A percentile compares a stretch with the other conserved stretches of the same genome.
Evolutionary conservation across 2,888 invertebrate genomes (phyloP).

Genomic region (Ormyrus thymus): DNA sequence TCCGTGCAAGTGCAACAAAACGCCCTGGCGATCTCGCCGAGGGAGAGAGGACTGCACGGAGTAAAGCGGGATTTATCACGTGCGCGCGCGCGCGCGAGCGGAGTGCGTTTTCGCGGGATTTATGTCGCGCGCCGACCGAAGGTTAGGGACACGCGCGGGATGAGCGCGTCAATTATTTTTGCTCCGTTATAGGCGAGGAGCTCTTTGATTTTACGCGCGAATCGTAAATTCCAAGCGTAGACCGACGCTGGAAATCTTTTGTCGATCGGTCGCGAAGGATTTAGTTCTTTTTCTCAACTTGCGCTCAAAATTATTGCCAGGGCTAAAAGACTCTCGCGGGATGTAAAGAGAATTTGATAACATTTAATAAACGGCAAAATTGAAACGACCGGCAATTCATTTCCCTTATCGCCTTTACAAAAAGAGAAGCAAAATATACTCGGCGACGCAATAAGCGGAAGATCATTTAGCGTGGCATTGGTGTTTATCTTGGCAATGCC

Average conservation of each 20-base stretch:
- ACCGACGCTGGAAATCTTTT: too few relatives aligned
- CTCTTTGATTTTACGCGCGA: conserved; percentile 4
- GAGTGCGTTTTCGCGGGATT: conserved; percentile 24
- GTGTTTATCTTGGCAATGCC: conserved; percentile 32
- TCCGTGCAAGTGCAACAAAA: conserved; percentile 51
- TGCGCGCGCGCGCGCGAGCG: conserved; percentile 35
- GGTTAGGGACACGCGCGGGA: conserved; percentile 43
- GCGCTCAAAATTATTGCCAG: too few relatives aligned
- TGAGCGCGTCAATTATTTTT: conserved; percentile 45
- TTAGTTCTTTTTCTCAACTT: too few relatives aligned
- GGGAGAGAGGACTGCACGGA: conserved; percentile 8
- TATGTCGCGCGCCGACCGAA: conserved; percentile 30
- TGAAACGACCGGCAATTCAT: neutral
- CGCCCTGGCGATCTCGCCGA: conserved; percentile 30
- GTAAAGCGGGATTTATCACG: conserved; percentile 50
- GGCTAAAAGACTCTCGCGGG: too few relatives aligned
- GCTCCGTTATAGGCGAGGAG: conserved; percentile 13
- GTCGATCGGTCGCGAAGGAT: too few relatives aligned
- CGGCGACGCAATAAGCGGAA: neutral
- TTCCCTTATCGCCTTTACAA: neutral
- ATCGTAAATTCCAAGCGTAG: too few relatives aligned
- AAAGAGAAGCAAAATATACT: neutral
- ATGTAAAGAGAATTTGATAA: too few relatives aligned
- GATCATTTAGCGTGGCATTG: conserved; percentile 27
- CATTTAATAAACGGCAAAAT: neutral